Conservation (phyloP, 2,797 vertebrate species). For the Gobio occitaniae region DNA sequence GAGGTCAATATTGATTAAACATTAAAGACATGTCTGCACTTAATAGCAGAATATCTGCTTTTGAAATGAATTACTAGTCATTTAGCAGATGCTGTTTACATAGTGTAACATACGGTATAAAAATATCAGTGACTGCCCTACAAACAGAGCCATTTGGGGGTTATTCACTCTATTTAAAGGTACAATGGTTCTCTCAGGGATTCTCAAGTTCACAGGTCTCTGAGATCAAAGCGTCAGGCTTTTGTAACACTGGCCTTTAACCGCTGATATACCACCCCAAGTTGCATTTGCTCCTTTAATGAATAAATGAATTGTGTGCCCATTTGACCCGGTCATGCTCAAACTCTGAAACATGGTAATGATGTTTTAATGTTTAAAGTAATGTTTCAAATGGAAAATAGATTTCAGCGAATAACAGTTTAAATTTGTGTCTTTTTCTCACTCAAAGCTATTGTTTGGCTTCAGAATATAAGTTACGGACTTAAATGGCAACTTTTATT, state of each 20-base stretch:
- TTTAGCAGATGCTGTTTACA: not conserved
- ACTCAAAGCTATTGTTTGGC: too few species aligned
- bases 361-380: slow-evolving; percentile 20
- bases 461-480: too few species aligned
- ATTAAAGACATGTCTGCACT: slow-evolving; percentile 12
- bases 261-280: not conserved
- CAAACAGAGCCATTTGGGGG: slow-evolving; percentile 6
- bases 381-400: not conserved
- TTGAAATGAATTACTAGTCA: not conserved
- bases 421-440: not conserved
- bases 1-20: slow-evolving; percentile 12
- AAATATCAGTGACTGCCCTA: not conserved
- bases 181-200: slow-evolving; percentile 1
- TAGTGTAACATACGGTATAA: not conserved
- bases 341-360: not conserved
- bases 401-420: not conserved
- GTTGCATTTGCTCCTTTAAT: slow-evolving; percentile 38
- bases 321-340: not conserved
- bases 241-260: slow-evolving; percentile 9
- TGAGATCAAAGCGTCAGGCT: not conserved
- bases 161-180: slow-evolving; percentile 12
- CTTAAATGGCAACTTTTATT: too few species aligned
- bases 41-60: not conserved
- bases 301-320: not conserved
- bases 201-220: slow-evolving; percentile 24